Percentiles rank a stretch among this genome's conserved stretches.
Evolutionary conservation across 2,113 vertebrate genomes (phyloP).

Genomic region (Hydrochoerus hydrochaeris): DNA sequence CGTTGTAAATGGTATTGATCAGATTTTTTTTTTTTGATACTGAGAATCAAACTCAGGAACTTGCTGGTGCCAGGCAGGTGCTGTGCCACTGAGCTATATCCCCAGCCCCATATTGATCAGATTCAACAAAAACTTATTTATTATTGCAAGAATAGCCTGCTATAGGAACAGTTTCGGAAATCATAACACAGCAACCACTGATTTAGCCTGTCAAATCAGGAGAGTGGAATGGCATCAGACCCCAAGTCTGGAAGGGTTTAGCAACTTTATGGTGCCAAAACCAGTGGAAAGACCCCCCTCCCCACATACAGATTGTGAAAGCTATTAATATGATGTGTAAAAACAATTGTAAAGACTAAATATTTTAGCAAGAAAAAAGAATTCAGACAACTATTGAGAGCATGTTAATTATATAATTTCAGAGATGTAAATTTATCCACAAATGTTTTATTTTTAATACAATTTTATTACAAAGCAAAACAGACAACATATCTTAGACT

Average conservation of each 20-base stretch:
- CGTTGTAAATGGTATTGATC: neutral
- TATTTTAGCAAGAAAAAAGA: neutral
- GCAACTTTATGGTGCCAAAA: neutral
- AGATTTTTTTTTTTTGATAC: neutral
- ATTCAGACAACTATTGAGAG: neutral
- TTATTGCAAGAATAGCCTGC: neutral
- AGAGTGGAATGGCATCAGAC: neutral
- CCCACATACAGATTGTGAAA: neutral
- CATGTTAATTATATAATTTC: neutral
- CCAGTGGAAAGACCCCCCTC: neutral
- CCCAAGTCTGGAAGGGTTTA: slow-evolving; percentile 29
- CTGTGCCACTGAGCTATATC: too few species aligned
- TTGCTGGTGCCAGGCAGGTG: too few species aligned
- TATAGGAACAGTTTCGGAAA: neutral
- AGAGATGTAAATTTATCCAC: neutral
- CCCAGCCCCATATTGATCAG: neutral
- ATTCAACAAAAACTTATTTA: neutral
- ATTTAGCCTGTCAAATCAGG: neutral
- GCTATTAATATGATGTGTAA: neutral
- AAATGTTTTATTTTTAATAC: slow-evolving; percentile 6
- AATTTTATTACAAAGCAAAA: slow-evolving; percentile 12
- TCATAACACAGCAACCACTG: neutral
- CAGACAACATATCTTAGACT: neutral
- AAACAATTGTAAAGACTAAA: neutral
- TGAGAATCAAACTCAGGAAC: too few species aligned